These are phyloP conservation scores for Colaptes auratus DNA, from an alignment of 2,113 vertebrate genomes.

Conservation along the genomic window DNA sequence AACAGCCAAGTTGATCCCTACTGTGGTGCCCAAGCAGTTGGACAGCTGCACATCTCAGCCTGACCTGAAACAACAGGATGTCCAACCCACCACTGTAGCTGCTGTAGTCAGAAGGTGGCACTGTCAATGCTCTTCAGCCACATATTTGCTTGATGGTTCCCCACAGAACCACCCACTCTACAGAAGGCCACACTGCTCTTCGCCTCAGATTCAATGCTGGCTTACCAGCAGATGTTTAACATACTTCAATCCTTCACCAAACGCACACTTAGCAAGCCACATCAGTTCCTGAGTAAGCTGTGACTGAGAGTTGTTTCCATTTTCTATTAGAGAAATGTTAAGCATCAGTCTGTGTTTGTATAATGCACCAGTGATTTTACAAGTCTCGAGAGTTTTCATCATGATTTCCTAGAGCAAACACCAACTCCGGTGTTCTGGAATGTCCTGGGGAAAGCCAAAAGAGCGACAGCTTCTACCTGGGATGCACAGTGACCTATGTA, in stretches of 20 bases:
- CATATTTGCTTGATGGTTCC: background rate
- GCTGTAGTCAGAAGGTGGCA: background rate
- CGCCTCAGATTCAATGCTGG: background rate
- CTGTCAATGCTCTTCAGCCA: background rate
- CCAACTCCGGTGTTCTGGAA: background rate
- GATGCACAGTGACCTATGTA: background rate
- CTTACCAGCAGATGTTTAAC: background rate
- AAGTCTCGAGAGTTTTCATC: background rate
- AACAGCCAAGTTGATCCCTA: background rate
- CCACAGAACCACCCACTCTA: background rate
- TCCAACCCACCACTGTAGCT: background rate
- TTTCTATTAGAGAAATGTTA: background rate
- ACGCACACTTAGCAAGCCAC: background rate
- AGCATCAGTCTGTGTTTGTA: background rate
- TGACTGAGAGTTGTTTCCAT: background rate
- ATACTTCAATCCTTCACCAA: background rate
- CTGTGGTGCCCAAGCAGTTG: rapidly evolving
- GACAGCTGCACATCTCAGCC: rapidly evolving
- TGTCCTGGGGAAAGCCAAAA: background rate
- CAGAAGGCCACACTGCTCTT: rapidly evolving
- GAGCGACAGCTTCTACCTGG: background rate
- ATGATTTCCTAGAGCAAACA: background rate
- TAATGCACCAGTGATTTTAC: background rate
- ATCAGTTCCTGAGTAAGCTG: background rate
- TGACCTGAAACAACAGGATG: background rate